Evolutionary conservation across 1,140 invertebrate species (phyloP), one percentile per base, ranked within the genome.

Genomic region (Eurosta solidaginis): DNA sequence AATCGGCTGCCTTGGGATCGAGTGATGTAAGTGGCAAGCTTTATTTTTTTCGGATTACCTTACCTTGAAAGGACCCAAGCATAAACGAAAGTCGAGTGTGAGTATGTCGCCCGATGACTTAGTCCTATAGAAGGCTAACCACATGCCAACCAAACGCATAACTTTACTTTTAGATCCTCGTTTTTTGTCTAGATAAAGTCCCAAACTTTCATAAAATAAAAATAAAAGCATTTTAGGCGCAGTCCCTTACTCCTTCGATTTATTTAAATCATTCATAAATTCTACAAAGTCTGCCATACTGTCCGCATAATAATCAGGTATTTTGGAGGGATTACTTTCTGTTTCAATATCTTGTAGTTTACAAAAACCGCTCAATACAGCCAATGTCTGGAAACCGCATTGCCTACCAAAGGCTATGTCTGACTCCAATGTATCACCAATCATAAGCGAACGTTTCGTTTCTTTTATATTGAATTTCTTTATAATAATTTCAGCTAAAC

Each of bases 391-490:
- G 78, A 92, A 92, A 9, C 90, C 90, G 2, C 87, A 88, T 2
- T 86, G 78, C 3, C 84, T 88, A 0, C 89, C 91, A 27, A 92
- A 90, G 42, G 85, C 88, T 9, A 92, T 87, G 76, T 92, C 91
- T 81, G 90, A 88, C 20, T 89, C 87, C n/a, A 91, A 89, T 91
- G 91, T 90, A 59, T 92, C 91, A 10, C 91, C 91, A 77, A 92
- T 89, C 81, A 92, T 91, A 0, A 92, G 85, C n/a, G 90, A 90
- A 78, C 90, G 88, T n/a, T 83, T 83, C 1, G 90, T 87, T 68
- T 90, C 82, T 0, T 80, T 85, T 10, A 92, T 84, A 0, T 89
- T 84, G 40, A 88, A 90, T 20, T 88, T 85, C 25, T 87, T 44
- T 1, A 84, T 40, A 7, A 90, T 54, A 74, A 85, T 86, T 6